These are phyloP conservation scores for Pteropus alecto DNA, from an alignment of 2,113 vertebrate species.

Conservation along the genomic window DNA sequence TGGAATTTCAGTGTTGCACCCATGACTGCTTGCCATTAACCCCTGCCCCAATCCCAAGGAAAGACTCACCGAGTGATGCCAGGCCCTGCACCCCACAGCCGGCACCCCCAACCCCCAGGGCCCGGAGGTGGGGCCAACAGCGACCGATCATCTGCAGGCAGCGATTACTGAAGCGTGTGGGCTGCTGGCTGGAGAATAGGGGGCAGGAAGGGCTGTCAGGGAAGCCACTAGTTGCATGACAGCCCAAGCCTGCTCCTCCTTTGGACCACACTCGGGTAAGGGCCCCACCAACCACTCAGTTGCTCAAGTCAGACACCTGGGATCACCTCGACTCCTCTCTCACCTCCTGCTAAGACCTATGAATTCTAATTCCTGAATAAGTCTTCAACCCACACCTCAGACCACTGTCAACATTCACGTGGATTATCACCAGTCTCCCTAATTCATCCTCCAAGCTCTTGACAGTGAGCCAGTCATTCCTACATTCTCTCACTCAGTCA, in stretches of 20 bases:
- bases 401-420: background rate
- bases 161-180: conserved; percentile 96
- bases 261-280: background rate
- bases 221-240: background rate
- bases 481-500: background rate
- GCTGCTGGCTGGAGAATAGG: conserved; percentile 91
- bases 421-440: background rate
- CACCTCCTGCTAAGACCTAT: background rate
- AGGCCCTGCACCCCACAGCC: conserved; percentile 97
- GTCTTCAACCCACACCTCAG: background rate
- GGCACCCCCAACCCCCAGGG: conserved; percentile 95
- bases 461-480: background rate
- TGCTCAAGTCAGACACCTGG: background rate
- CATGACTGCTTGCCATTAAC: background rate
- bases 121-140: conserved; percentile 97
- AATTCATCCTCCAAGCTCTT: background rate
- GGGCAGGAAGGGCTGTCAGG: conserved; percentile 31
- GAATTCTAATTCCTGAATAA: background rate
- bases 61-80: conserved; percentile 91
- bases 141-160: conserved; percentile 98
- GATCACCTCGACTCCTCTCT: background rate
- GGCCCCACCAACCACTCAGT: background rate
- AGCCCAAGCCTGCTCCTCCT: background rate
- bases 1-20: background rate
- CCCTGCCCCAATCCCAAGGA: background rate